Percentiles rank a stretch among this genome's conserved stretches.
These are phyloP conservation scores for Enchytraeus crypticus DNA, from an alignment of 2,888 invertebrate genomes.

Conservation along the genomic window DNA sequence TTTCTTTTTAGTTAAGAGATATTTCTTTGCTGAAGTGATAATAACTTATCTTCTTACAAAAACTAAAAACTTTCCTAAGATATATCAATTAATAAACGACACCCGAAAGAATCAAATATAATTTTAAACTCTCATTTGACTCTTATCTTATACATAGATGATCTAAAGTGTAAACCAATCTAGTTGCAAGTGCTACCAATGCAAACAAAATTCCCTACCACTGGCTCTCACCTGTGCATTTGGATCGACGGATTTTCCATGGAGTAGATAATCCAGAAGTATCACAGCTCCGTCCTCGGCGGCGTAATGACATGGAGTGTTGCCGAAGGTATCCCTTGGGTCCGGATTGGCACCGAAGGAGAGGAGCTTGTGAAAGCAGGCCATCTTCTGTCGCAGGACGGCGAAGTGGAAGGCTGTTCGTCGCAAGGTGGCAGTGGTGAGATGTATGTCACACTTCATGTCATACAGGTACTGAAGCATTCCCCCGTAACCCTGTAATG, in stretches of 20 bases:
- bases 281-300: constrained; percentile 47
- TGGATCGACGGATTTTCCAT: constrained; percentile 41
- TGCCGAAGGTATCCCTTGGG: constrained; percentile 46
- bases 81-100: too few species aligned
- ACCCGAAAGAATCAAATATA: too few species aligned
- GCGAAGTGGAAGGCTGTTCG: constrained; percentile 47
- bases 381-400: constrained; percentile 47
- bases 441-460: constrained; percentile 45
- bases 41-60: too few species aligned
- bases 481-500: constrained; percentile 37
- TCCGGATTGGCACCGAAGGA: constrained; percentile 45
- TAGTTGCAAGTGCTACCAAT: too few species aligned
- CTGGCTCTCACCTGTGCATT: constrained; percentile 39
- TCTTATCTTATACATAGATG: too few species aligned
- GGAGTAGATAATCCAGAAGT: constrained; percentile 42
- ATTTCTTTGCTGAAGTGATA: too few species aligned
- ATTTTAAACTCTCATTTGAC: too few species aligned
- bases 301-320: constrained; percentile 47
- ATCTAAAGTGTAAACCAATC: too few species aligned
- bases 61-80: too few species aligned
- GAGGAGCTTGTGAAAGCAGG: constrained; percentile 44
- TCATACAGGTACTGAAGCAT: constrained; percentile 33
- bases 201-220: too few species aligned
- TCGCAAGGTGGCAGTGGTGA: constrained; percentile 42
- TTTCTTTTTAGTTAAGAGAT: too few species aligned